Evolutionary conservation across 2,888 invertebrate genomes (phyloP).

Genomic region (Diarsia rubi): DNA sequence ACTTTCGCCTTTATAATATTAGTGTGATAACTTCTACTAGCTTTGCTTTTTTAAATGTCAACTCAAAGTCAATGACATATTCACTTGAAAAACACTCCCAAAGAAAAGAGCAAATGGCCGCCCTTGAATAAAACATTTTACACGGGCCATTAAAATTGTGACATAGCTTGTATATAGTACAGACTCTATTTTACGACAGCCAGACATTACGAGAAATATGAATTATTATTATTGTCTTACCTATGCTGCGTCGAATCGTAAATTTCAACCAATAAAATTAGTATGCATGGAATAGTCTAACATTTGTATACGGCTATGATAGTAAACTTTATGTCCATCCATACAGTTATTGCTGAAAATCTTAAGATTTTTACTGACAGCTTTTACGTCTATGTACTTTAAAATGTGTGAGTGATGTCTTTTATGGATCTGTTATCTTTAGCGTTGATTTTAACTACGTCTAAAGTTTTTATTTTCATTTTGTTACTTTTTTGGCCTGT

Average conservation of each 20-base stretch:
- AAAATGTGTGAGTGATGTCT: neutral
- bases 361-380: constrained; percentile 35
- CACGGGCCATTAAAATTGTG: constrained; percentile 58
- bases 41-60: neutral
- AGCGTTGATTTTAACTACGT: neutral
- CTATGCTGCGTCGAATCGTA: constrained; percentile 59
- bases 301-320: constrained; percentile 29
- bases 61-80: constrained; percentile 3
- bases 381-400: constrained; percentile 10
- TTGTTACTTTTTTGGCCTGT: neutral
- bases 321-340: constrained; percentile 40
- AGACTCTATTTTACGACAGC: constrained; percentile 63
- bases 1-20: too few relatives aligned
- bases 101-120: constrained; percentile 3
- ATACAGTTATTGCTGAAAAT: constrained; percentile 39
- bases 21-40: neutral
- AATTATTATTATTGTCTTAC: constrained; percentile 70
- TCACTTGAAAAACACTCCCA: too few relatives aligned
- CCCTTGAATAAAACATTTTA: constrained; percentile 57
- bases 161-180: constrained; percentile 48
- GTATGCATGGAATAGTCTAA: constrained; percentile 60
- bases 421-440: neutral
- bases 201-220: constrained; percentile 59
- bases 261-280: constrained; percentile 68
- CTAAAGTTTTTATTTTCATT: neutral